A percentile compares a stretch with the other conserved stretches of the same genome.
phyloP scores from a whole-genome alignment of 2,797 vertebrate species.

The Propithecus deckenii region DNA sequence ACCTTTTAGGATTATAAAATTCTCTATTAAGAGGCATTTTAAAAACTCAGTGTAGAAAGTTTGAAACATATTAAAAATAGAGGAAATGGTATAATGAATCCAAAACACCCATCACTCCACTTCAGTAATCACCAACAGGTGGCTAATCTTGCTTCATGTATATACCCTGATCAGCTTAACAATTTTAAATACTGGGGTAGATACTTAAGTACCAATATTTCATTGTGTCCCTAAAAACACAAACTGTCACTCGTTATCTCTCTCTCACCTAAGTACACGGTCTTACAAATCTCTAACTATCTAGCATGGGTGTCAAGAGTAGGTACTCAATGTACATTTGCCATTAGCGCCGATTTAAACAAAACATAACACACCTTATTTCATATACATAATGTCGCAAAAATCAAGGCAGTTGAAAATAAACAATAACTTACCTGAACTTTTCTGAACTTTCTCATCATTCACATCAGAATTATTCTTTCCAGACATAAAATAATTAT shows the following conservation, averaged over 20 bases:
- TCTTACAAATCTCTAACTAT: conserved; percentile 24
- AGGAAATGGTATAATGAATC: not conserved
- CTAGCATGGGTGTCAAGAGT: not conserved
- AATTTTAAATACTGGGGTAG: conserved; percentile 32
- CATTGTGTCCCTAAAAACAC: conserved; percentile 16
- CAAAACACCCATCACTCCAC: not conserved
- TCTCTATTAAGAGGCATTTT: not conserved
- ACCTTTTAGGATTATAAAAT: not conserved
- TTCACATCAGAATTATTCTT: not conserved
- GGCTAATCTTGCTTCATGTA: conserved; percentile 8
- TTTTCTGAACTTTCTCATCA: conserved; percentile 10
- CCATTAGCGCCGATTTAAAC: not conserved
- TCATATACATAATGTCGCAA: not conserved
- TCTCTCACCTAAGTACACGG: not conserved
- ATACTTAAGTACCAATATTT: not conserved
- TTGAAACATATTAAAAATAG: conserved; percentile 15
- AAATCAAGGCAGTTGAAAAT: conserved; percentile 40
- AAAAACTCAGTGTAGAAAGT: not conserved
- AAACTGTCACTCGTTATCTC: not conserved
- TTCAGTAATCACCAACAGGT: not conserved
- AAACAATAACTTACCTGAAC: conserved; percentile 76
- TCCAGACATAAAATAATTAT: not conserved
- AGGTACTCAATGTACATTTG: not conserved
- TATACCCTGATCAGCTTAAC: not conserved
- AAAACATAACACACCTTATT: not conserved